phyloP scores from a whole-genome alignment of 2,888 invertebrate genomes.

The Incurvaria masculella region DNA sequence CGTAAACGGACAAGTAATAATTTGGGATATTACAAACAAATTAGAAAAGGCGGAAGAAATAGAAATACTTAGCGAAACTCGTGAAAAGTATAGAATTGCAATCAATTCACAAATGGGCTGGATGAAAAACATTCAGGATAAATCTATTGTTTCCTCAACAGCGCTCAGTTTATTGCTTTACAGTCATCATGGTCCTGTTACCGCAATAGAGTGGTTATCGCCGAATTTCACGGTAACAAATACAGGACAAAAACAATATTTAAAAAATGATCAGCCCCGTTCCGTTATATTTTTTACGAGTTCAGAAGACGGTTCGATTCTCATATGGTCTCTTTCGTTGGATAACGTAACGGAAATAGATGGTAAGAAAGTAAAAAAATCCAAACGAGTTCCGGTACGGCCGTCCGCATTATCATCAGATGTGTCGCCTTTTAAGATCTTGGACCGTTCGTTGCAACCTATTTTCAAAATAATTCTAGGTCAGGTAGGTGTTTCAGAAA shows the following conservation, averaged over 20 bases:
- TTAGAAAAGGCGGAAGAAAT: conserved; percentile 60
- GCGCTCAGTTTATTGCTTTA: conserved; percentile 59
- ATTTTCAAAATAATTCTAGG: conserved; percentile 54
- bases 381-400: conserved; percentile 43
- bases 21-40: conserved; percentile 68
- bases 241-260: conserved; percentile 53
- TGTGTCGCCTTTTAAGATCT: conserved; percentile 56
- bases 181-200: conserved; percentile 63
- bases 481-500: conserved; percentile 38
- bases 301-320: conserved; percentile 64
- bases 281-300: conserved; percentile 64
- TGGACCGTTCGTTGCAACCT: conserved; percentile 62
- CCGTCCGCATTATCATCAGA: conserved; percentile 59
- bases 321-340: conserved; percentile 70
- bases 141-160: conserved; percentile 55
- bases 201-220: conserved; percentile 66
- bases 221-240: conserved; percentile 56
- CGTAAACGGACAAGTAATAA: conserved; percentile 65
- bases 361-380: conserved; percentile 36
- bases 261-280: conserved; percentile 29
- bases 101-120: conserved; percentile 64
- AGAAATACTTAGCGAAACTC: conserved; percentile 58
- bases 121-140: conserved; percentile 63
- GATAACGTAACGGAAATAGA: conserved; percentile 33
- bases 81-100: conserved; percentile 59